Evolutionary conservation across 2,888 invertebrate species (phyloP), one percentile per base, ranked within the genome.

Genomic region (Archaeoteleia sp.): DNA sequence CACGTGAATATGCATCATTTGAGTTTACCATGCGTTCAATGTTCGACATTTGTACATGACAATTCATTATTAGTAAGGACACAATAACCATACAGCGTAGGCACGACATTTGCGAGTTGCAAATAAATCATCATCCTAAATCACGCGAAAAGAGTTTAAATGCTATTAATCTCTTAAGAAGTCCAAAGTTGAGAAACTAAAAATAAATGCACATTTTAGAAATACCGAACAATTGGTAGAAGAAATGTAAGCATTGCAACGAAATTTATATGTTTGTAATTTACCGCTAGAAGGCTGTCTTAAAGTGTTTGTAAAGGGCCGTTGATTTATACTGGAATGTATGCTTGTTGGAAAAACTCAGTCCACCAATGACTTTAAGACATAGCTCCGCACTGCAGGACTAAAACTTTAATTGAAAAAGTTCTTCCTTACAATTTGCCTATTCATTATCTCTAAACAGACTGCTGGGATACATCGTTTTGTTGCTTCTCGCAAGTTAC

Each of bases 391-490:
- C 43, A 46, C 32, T 32, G 43, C 39, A 40, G 40, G 30, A 48
- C 53, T 48, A 42, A 65, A 77, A 76, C 67, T 82, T 81, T 82
- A 82, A 82, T 83, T 81, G 80, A 79, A 83, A 83, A 82, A 82
- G 74, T 83, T 83, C 73, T 51, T 74, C 69, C 66, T 48, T 63
- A 75, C 74, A 80, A 78, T 80, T 80, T 78, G 75, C 76, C 74
- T 75, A 73, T 79, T 79, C 76, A 76, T 79, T 82, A 80, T 75
- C 70, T 67, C 43, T 62, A 49, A 54, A 61, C 57, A 68, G 72
- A 23, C 70, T 34, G 42, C 57, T 46, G 67, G 58, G 72, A 73
- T 72, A 63, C 65, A 67, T 62, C 63, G 70, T 58, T 10, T 10
- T 74, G 67, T 74, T 75, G 65, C 72, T 48, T 60, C 65, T 58